Conservation (phyloP, 2,888 invertebrate genomes). For the Cerastis leucographa region DNA sequence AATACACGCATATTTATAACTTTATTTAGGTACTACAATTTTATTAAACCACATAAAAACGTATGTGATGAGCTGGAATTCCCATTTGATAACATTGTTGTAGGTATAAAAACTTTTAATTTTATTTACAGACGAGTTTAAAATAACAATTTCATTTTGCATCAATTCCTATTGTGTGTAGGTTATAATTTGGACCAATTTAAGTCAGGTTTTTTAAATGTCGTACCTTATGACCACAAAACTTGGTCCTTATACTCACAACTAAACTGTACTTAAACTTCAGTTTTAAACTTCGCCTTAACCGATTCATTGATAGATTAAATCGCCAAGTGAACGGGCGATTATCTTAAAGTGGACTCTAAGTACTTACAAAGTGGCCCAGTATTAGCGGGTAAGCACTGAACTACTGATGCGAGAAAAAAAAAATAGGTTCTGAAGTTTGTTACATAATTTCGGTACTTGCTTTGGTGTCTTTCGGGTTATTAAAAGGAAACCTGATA, state of each 20-base stretch:
- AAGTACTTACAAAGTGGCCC: conserved; percentile 67
- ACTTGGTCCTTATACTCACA: neutral
- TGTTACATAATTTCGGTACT: neutral
- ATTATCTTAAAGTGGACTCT: conserved; percentile 74
- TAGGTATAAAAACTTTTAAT: neutral
- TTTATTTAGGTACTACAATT: neutral
- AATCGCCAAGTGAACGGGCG: conserved; percentile 73
- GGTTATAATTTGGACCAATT: neutral
- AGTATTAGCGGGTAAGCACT: conserved; percentile 8
- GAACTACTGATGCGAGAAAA: conserved; percentile 5
- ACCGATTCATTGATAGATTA: conserved; percentile 52
- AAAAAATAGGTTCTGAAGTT: neutral
- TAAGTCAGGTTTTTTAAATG: neutral
- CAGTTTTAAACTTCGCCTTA: conserved; percentile 45
- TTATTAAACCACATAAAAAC: conserved; percentile 15
- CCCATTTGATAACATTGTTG: conserved; percentile 20
- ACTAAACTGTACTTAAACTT: neutral
- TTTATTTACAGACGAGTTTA: neutral
- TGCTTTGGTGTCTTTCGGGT: neutral
- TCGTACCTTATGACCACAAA: neutral
- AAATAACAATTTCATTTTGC: neutral
- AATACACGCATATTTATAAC: conserved; percentile 31
- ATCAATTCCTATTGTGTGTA: neutral
- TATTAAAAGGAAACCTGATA: neutral
- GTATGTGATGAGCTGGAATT: conserved; percentile 3